phyloP scores from a whole-genome alignment of 2,113 vertebrate genomes.

The Serinus canaria region DNA sequence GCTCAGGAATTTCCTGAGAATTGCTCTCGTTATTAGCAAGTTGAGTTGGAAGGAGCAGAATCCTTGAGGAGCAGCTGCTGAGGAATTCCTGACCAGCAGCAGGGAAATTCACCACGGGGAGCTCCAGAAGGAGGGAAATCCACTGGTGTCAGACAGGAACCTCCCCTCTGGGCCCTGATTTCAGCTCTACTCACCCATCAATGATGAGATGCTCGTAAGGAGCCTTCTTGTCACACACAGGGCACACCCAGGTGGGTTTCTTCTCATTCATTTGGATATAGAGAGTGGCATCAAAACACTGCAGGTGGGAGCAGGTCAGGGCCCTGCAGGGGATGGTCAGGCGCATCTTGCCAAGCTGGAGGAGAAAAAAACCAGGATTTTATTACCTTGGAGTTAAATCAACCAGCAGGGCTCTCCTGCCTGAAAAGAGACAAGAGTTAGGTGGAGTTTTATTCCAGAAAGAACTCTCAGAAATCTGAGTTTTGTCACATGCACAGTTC shows the following conservation, averaged over 20 bases:
- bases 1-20: not conserved
- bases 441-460: not conserved
- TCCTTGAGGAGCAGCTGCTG: not conserved
- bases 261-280: slow-evolving; percentile 99
- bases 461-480: not conserved
- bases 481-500: accelerated
- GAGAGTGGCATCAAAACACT: slow-evolving; percentile 96
- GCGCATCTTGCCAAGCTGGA: slow-evolving; percentile 96
- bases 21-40: not conserved
- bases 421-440: not conserved
- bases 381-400: not conserved
- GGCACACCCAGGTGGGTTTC: slow-evolving; percentile 98
- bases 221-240: slow-evolving; percentile 97
- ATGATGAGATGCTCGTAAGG: slow-evolving; percentile 98
- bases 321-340: slow-evolving; percentile 94
- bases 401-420: not conserved
- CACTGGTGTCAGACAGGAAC: accelerated
- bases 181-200: slow-evolving; percentile 82
- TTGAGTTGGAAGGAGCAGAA: not conserved
- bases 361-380: not conserved
- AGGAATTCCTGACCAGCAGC: not conserved
- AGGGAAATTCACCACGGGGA: not conserved
- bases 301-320: slow-evolving; percentile 97
- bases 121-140: not conserved
- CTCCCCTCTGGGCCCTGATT: accelerated